Evolutionary conservation across 2,797 vertebrate genomes (phyloP).

Genomic region (Syngnathus rostellatus): DNA sequence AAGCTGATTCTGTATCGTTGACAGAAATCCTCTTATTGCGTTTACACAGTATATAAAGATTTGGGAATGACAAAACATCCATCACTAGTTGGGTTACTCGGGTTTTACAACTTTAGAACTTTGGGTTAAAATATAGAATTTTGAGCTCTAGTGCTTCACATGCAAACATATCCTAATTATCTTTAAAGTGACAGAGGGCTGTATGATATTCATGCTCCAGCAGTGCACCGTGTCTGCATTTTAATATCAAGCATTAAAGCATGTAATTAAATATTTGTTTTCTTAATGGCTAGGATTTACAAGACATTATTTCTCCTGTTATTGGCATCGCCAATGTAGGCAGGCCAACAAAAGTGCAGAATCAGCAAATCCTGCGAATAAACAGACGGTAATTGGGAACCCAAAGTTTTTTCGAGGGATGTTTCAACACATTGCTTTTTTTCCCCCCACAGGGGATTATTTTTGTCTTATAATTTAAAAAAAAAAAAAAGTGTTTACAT

Average conservation of each 20-base stretch:
- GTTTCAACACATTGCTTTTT: not conserved
- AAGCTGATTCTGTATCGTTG: slow-evolving; percentile 52
- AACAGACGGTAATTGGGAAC: not conserved
- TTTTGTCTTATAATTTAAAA: not conserved
- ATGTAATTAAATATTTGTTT: not conserved
- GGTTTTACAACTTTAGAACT: not conserved
- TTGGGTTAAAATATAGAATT: not conserved
- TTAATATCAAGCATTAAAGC: slow-evolving; percentile 1
- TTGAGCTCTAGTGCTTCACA: not conserved
- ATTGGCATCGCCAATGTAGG: not conserved
- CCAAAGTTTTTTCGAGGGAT: not conserved
- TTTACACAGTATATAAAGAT: not conserved
- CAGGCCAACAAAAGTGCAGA: not conserved
- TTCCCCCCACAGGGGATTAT: too few species aligned
- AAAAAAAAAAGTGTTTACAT: not conserved
- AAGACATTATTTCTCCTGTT: not conserved
- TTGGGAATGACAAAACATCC: not conserved
- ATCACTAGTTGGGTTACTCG: not conserved
- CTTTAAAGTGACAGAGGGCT: not conserved
- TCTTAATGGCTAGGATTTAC: not conserved
- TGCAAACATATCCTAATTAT: not conserved
- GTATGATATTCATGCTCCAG: not conserved
- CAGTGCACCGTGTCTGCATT: not conserved
- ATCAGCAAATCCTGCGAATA: not conserved
- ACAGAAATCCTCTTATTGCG: slow-evolving; percentile 8